Percentiles rank a stretch among this genome's conserved stretches.
phyloP scores from a whole-genome alignment of 2,888 invertebrate genomes.

The Apotomis turbidana region DNA sequence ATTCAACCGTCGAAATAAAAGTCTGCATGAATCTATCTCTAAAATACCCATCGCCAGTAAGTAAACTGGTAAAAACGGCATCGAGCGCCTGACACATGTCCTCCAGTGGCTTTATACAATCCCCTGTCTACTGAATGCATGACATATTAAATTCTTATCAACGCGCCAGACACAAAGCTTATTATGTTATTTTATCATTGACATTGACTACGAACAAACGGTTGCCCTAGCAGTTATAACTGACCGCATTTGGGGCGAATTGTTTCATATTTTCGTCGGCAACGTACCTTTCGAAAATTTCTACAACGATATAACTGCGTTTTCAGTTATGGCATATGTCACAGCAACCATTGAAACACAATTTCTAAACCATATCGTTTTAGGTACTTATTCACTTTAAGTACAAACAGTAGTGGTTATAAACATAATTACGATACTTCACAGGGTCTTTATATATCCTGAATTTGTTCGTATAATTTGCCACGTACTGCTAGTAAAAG shows the following conservation, averaged over 20 bases:
- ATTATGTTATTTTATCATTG: slow-evolving; percentile 43
- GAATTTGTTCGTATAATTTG: slow-evolving; percentile 39
- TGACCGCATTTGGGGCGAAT: slow-evolving; percentile 42
- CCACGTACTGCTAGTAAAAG: slow-evolving; percentile 47
- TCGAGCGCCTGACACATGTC: slow-evolving; percentile 67
- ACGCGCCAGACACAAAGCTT: slow-evolving; percentile 42
- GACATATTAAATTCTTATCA: slow-evolving; percentile 56
- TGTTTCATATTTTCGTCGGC: not conserved
- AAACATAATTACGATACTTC: too few relatives aligned
- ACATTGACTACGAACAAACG: slow-evolving; percentile 51
- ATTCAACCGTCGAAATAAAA: not conserved
- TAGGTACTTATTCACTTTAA: too few relatives aligned
- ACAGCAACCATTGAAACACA: too few relatives aligned
- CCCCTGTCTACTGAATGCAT: slow-evolving; percentile 55
- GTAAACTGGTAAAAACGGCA: slow-evolving; percentile 58
- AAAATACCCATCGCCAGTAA: slow-evolving; percentile 47
- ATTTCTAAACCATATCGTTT: too few relatives aligned
- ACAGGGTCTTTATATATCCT: not conserved
- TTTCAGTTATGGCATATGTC: too few relatives aligned
- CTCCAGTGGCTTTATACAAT: slow-evolving; percentile 64
- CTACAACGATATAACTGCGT: too few relatives aligned
- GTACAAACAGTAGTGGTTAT: too few relatives aligned
- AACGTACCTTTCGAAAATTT: too few relatives aligned
- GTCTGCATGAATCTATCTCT: slow-evolving; percentile 43
- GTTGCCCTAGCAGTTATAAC: slow-evolving; percentile 46